Base-by-base conservation (phyloP, 2,888 invertebrate species). In the Disparrhopalites patrizii region DNA sequence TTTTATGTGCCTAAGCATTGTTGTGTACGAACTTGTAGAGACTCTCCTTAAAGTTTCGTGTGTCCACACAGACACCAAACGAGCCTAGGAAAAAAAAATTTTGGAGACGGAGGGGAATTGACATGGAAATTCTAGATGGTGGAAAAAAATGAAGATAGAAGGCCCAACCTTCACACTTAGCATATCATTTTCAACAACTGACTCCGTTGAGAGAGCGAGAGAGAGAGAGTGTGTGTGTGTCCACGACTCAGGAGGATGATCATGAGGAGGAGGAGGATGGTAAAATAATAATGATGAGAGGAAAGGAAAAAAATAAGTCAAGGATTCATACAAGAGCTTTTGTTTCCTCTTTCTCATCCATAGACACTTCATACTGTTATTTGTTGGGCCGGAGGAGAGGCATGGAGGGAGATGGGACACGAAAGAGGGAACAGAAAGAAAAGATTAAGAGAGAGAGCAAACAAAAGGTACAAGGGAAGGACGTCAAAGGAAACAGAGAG, bases 121-220 rank as follows among this genome's bases (percentile, higher is more conserved):
- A 60, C 28, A 31, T 40, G 40, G 47, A 60, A 33, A 57, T 38
- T 38, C 36, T 28, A 58, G 25, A 40, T n/a, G 31, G 31, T 5
- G 31, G n/a, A 28, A 40, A 43, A 43, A 60, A 20, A 40, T 40
- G 40, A 40, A 40, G 30, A 40, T 40, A 36, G 25, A 23, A 13
- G 38, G 23, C 60, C 62, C 61, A 56, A 66, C 66, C 66, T 66
- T 66, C 56, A 66, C 62, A 66, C 66, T 66, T 62, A 38, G 55
- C 55, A 64, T 64, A 62, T 66, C 66, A 66, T 62, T 66, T 66
- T 62, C 62, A 66, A 61, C 62, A 51, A 13, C 23, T 18, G 33
- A 60, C 40, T n/a, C 20, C 13, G 56, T 23, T 7, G 56, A 56
- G 36, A 56, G 30, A 30, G 30, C 27, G 52, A 52, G 25, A 13